A percentile compares a stretch with the other conserved stretches of the same genome.
Conservation (phyloP, 1,140 invertebrate species). For the Paraescarpia echinospica region DNA sequence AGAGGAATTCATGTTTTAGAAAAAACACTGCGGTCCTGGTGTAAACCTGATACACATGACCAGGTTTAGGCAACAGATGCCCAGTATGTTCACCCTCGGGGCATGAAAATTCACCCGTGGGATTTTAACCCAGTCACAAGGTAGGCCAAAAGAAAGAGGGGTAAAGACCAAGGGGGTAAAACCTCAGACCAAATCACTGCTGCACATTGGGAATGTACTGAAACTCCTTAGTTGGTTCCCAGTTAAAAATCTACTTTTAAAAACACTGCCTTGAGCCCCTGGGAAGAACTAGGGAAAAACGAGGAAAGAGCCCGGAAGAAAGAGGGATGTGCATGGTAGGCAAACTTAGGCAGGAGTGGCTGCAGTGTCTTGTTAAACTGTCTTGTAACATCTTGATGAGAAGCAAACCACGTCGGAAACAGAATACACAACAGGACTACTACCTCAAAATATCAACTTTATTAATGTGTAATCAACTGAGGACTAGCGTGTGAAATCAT, state of each 20-base stretch:
- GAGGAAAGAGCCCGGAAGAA: no score
- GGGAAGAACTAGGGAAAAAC: background rate
- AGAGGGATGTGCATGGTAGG: no score
- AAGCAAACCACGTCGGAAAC: no score
- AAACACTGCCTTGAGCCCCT: background rate
- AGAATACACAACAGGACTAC: no score
- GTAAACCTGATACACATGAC: background rate
- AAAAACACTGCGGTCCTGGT: background rate
- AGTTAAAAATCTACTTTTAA: background rate
- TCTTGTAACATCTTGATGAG: no score
- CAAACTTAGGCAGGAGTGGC: no score
- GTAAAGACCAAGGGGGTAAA: background rate
- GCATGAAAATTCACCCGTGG: background rate
- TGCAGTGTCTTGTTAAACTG: no score
- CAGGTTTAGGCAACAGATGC: background rate
- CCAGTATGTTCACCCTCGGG: background rate
- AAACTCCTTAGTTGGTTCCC: background rate
- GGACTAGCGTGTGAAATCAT: background rate
- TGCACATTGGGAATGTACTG: background rate
- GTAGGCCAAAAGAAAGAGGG: background rate
- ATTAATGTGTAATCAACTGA: background rate
- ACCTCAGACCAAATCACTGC: background rate
- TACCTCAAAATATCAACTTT: background rate
- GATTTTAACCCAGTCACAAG: background rate
- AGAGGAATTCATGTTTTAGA: background rate